Evolutionary conservation across 1,140 invertebrate species (phyloP), one percentile per base, ranked within the genome.

Genomic region (Zaprionus lachaisei): DNA sequence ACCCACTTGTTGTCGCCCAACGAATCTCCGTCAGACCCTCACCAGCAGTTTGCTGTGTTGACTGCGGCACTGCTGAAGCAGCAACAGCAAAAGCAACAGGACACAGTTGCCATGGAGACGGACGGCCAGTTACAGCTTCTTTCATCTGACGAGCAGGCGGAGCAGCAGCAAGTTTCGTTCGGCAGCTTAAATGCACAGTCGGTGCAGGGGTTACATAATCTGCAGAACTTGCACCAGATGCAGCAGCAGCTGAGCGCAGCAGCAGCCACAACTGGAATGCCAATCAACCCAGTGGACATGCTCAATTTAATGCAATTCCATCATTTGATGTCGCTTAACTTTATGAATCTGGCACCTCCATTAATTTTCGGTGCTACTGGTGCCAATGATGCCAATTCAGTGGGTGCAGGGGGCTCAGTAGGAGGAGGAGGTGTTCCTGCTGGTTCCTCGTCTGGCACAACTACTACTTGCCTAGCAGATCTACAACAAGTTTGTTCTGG

Each of bases 301-400:
- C 93, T 98, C 1, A 98, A 97, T 87, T 96, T 97, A 9, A 96
- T 98, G 95, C 97, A 98, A 92, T 94, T 98, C 31, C 96, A 97
- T 80, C 97, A 97, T 56, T 76, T 93, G 41, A 92, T 93, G 83
- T 93, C 92, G 4, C 66, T 93, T 2, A 93, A 93, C 69, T 92
- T 93, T 58, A 93, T 93, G 92, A 93, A 93, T 71, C 66, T 93
- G 47, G 92, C 92, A 4, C 92, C 92, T 4, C 92, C 92, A n/a
- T 47, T 93, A 15, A 92, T 93, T 12, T 93, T 92, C 65, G 92
- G 90, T 0, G 83, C 24, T 0, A 76, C 62, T n/a, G 15, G 69
- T 9, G 24, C 57, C 6, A 44, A 49, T 26, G 60, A 28, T 28
- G 12, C 56, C 14, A 24, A 41, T 9, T 28, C 44, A 17, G 31